Conservation (phyloP, 2,113 vertebrate species). For the Amblyornis subalaris region DNA sequence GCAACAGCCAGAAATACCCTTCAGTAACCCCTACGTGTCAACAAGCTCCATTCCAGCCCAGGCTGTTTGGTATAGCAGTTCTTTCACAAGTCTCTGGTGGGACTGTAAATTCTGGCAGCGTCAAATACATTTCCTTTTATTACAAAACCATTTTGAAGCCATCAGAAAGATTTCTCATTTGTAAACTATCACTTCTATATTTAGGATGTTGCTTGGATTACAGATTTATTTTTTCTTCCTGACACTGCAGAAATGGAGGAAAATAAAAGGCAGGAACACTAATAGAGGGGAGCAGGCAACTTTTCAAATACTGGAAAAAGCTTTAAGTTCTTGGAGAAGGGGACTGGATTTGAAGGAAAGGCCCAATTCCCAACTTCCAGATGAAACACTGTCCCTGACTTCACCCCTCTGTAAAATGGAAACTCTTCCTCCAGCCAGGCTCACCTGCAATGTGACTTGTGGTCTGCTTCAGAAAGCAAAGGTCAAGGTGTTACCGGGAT, state of each 20-base stretch:
- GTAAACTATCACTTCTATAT: slow-evolving; percentile 71
- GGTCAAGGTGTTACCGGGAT: not conserved
- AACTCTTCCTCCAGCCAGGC: not conserved
- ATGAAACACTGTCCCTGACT: not conserved
- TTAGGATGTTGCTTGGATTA: slow-evolving; percentile 66
- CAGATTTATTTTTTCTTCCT: slow-evolving; percentile 54
- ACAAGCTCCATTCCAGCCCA: slow-evolving; percentile 53
- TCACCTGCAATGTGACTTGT: not conserved
- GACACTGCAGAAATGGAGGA: slow-evolving; percentile 49
- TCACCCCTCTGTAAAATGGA: not conserved
- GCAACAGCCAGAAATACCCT: slow-evolving; percentile 65
- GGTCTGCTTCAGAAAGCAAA: not conserved
- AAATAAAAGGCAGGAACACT: slow-evolving; percentile 19
- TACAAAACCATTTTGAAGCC: slow-evolving; percentile 68
- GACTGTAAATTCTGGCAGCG: slow-evolving; percentile 59
- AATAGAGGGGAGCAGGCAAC: not conserved
- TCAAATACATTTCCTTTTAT: slow-evolving; percentile 70
- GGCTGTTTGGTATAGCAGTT: slow-evolving; percentile 61
- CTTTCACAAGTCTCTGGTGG: slow-evolving; percentile 70
- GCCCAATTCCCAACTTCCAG: not conserved
- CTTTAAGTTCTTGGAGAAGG: not conserved
- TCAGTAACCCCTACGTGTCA: slow-evolving; percentile 46
- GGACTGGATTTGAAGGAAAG: not conserved
- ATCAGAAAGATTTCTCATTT: slow-evolving; percentile 63
- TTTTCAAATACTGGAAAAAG: slow-evolving; percentile 4